Evolutionary conservation across 1,140 invertebrate species (phyloP).

Genomic region (Diabrotica virgifera): DNA sequence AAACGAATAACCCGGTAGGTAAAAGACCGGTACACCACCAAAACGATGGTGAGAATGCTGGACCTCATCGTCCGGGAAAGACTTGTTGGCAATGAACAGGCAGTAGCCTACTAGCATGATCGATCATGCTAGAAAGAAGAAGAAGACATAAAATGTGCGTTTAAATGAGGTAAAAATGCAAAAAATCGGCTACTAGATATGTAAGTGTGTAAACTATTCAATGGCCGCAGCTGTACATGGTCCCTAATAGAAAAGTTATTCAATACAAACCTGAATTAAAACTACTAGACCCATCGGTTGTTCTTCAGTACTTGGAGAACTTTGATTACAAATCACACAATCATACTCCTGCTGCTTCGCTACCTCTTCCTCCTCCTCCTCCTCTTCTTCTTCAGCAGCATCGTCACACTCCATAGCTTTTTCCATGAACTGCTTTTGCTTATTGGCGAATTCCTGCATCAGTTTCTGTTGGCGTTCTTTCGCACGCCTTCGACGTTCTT

Average conservation of each 20-base stretch:
- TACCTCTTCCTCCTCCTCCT: conserved; percentile 51
- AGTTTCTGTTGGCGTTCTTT: conserved; percentile 87
- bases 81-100: no score
- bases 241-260: background rate
- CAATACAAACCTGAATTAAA: conserved; percentile 62
- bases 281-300: conserved; percentile 90
- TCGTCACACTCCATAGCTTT: conserved; percentile 69
- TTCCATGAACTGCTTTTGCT: conserved; percentile 90
- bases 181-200: no score
- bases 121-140: no score
- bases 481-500: conserved; percentile 77
- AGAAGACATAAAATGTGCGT: no score
- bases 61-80: no score
- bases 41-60: no score
- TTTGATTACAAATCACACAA: conserved; percentile 94
- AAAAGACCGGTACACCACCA: no score
- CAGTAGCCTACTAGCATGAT: no score
- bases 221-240: background rate
- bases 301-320: conserved; percentile 76
- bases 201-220: no score
- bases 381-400: conserved; percentile 17
- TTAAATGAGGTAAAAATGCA: no score
- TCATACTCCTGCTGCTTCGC: conserved; percentile 79
- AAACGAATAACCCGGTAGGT: no score
- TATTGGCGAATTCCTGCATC: conserved; percentile 89